A percentile compares a stretch with the other conserved stretches of the same genome.
phyloP scores from a whole-genome alignment of 2,797 vertebrate genomes.

The Hippoglossus hippoglossus region DNA sequence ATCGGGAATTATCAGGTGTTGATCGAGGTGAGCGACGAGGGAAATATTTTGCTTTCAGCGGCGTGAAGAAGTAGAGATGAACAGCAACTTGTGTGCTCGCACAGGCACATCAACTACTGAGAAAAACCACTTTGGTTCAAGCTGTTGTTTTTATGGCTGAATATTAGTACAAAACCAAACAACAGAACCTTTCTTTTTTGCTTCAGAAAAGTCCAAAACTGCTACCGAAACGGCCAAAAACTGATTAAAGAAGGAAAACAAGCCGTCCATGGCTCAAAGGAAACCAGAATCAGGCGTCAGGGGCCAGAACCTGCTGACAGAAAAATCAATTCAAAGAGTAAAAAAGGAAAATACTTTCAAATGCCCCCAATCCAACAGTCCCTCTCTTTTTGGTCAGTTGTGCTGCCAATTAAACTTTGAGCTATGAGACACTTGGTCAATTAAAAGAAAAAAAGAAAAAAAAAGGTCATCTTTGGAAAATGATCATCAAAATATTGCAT shows the following conservation, averaged over 20 bases:
- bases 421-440: conserved; percentile 67
- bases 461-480: conserved; percentile 85
- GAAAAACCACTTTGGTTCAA: conserved; percentile 99
- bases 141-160: conserved; percentile 96
- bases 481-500: conserved; percentile 90
- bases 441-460: conserved; percentile 48
- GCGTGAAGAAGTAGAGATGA: conserved; percentile 89
- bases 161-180: conserved; percentile 78
- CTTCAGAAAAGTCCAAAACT: conserved; percentile 85
- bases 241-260: conserved; percentile 59
- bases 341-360: conserved; percentile 57
- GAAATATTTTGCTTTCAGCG: conserved; percentile 89
- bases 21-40: conserved; percentile 61
- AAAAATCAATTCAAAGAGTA: conserved; percentile 29
- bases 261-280: conserved; percentile 61
- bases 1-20: conserved; percentile 49
- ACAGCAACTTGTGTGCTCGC: conserved; percentile 87
- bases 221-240: conserved; percentile 72
- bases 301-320: conserved; percentile 51
- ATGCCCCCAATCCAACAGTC: conserved; percentile 42
- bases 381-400: conserved; percentile 80
- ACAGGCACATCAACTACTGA: conserved; percentile 98
- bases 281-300: conserved; percentile 51
- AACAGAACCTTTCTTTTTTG: conserved; percentile 75
- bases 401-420: conserved; percentile 79